Evolutionary conservation across 2,888 invertebrate genomes (phyloP).

Genomic region (Melinopterus prodromus): DNA sequence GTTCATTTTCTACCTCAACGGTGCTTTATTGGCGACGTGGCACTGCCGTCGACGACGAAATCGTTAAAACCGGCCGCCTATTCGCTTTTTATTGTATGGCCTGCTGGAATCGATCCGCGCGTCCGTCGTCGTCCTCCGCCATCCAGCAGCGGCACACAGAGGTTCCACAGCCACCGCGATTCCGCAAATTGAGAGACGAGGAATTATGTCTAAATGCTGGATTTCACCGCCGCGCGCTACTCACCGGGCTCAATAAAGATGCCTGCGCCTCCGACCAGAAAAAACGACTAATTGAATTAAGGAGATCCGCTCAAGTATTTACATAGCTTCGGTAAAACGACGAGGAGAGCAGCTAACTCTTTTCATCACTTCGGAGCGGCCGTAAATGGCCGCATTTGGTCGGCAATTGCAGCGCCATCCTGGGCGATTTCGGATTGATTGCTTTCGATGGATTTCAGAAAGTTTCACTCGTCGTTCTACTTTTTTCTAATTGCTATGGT

Average conservation of each 20-base stretch:
- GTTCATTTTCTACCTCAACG: neutral
- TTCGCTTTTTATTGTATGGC: neutral
- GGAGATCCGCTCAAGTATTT: constrained; percentile 19
- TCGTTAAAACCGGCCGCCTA: constrained; percentile 4
- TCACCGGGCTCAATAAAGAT: constrained; percentile 14
- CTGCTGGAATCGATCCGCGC: neutral
- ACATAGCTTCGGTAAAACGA: constrained; percentile 16
- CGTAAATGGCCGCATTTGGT: neutral
- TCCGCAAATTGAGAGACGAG: constrained; percentile 26
- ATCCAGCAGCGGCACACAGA: neutral
- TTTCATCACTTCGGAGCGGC: neutral
- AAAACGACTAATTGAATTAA: constrained; percentile 24
- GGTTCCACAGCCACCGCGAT: constrained; percentile 8
- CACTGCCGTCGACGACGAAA: constrained; percentile 4
- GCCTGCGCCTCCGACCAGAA: constrained; percentile 16
- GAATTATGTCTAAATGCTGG: constrained; percentile 25
- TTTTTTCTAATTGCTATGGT: neutral
- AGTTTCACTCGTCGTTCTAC: neutral
- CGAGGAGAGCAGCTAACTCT: neutral
- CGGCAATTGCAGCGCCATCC: neutral
- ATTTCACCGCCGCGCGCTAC: constrained; percentile 17
- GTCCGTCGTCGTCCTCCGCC: neutral
- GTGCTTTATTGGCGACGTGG: neutral
- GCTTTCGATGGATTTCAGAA: neutral
- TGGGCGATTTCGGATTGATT: neutral